Evolutionary conservation across 1,140 invertebrate genomes (phyloP).

Genomic region (Colletes latitarsis): DNA sequence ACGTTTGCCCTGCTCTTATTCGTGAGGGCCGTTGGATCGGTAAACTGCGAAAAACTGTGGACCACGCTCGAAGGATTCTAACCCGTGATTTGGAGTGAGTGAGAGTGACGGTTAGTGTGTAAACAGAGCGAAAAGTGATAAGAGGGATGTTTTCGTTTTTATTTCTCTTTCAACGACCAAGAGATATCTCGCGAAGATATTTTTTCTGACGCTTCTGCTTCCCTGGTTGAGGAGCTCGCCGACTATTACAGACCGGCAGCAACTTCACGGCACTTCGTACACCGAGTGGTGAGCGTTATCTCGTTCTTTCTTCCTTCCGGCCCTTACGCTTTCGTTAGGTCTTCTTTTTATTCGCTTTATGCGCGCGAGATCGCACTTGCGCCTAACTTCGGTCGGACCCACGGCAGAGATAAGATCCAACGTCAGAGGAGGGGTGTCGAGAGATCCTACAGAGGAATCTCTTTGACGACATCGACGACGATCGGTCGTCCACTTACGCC

Average conservation of each 20-base stretch:
- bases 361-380: neutral
- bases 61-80: slow-evolving; percentile 11
- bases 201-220: slow-evolving; percentile 15
- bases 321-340: neutral
- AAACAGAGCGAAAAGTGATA: slow-evolving; percentile 26
- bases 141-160: neutral
- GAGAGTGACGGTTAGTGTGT: slow-evolving; percentile 67
- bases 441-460: slow-evolving; percentile 12
- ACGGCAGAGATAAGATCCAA: slow-evolving; percentile 6
- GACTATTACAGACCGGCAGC: slow-evolving; percentile 64
- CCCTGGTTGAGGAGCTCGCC: neutral
- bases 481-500: slow-evolving; percentile 8
- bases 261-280: slow-evolving; percentile 68
- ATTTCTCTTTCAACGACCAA: slow-evolving; percentile 1
- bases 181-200: slow-evolving; percentile 9
- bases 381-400: neutral
- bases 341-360: slow-evolving; percentile 9
- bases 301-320: neutral
- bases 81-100: slow-evolving; percentile 52
- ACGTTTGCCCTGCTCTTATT: slow-evolving; percentile 8
- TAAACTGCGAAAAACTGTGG: neutral
- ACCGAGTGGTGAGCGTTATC: slow-evolving; percentile 73
- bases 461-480: slow-evolving; percentile 24
- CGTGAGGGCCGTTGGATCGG: neutral
- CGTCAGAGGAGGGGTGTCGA: neutral